Evolutionary conservation across 2,888 invertebrate species (phyloP).

Genomic region (Eretmocerus hayati): DNA sequence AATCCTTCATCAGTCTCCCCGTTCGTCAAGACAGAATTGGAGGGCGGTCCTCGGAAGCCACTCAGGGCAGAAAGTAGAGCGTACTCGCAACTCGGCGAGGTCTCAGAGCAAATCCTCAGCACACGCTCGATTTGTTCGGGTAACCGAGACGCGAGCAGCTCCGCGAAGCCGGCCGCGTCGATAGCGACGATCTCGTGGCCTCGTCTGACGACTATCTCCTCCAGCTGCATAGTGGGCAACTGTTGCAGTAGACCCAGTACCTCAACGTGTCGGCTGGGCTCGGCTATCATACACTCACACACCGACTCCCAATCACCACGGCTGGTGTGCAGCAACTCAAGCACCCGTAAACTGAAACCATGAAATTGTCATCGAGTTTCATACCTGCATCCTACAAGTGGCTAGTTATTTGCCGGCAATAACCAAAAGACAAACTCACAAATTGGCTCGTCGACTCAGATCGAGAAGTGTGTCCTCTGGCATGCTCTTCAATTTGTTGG

Average conservation of each 20-base stretch:
- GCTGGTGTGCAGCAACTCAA: slow-evolving; percentile 38
- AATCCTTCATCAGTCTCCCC: slow-evolving; percentile 22
- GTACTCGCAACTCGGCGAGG: slow-evolving; percentile 35
- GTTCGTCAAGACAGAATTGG: neutral
- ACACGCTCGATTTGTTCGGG: slow-evolving; percentile 38
- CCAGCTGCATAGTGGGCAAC: slow-evolving; percentile 32
- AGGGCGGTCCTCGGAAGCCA: slow-evolving; percentile 5
- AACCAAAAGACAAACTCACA: slow-evolving; percentile 32
- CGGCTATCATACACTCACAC: slow-evolving; percentile 39
- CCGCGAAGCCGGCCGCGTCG: slow-evolving; percentile 34
- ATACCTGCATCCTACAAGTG: no score
- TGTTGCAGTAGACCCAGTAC: slow-evolving; percentile 40
- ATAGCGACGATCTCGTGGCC: slow-evolving; percentile 31
- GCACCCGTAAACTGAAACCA: slow-evolving; percentile 38
- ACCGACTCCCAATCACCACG: slow-evolving; percentile 43
- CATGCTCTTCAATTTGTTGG: slow-evolving; percentile 39
- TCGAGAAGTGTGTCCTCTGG: slow-evolving; percentile 39
- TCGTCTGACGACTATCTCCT: slow-evolving; percentile 32
- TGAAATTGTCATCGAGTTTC: no score
- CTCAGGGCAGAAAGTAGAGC: slow-evolving; percentile 32
- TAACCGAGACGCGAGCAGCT: slow-evolving; percentile 35
- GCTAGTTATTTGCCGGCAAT: neutral
- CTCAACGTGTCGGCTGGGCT: slow-evolving; percentile 36
- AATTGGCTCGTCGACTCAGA: slow-evolving; percentile 39
- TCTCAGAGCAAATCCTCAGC: slow-evolving; percentile 37